Conservation (phyloP, 2,888 invertebrate genomes). For the Blera fallax region DNA sequence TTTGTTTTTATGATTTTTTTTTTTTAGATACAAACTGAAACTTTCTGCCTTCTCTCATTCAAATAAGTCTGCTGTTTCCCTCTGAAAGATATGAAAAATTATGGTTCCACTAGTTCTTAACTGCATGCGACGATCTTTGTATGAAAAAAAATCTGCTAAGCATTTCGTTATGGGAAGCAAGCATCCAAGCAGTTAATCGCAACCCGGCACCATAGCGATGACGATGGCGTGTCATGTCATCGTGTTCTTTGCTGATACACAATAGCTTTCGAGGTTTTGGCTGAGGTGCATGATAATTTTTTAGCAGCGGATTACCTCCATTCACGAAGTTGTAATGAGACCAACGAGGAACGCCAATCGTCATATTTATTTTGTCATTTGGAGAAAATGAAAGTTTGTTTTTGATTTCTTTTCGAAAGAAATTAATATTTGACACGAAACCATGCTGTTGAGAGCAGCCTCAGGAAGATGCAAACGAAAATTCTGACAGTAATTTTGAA, state of each 20-base stretch:
- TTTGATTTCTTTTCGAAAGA: background rate
- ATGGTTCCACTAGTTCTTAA: conserved; percentile 22
- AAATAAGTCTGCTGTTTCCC: conserved; percentile 8
- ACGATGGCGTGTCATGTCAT: conserved; percentile 58
- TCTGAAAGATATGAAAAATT: conserved; percentile 50
- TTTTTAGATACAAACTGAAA: background rate
- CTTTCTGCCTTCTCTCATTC: background rate
- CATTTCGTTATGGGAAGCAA: conserved; percentile 65
- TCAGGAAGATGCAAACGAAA: conserved; percentile 2
- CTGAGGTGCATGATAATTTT: conserved; percentile 14
- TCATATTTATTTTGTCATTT: conserved; percentile 66
- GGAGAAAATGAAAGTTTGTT: conserved; percentile 62
- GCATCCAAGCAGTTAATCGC: conserved; percentile 60
- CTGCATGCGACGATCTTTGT: conserved; percentile 58
- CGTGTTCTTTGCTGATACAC: conserved; percentile 24
- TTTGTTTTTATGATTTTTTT: background rate
- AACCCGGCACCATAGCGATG: conserved; percentile 14
- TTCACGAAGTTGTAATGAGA: conserved; percentile 31
- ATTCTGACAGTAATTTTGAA: background rate
- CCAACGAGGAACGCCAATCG: conserved; percentile 32
- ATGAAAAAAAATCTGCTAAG: conserved; percentile 8
- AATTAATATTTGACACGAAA: conserved; percentile 2
- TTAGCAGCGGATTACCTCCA: background rate
- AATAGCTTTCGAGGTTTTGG: conserved; percentile 20
- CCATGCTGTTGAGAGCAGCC: background rate